Conservation (phyloP, 2,113 vertebrate genomes). For the Catharus fuscescens region DNA sequence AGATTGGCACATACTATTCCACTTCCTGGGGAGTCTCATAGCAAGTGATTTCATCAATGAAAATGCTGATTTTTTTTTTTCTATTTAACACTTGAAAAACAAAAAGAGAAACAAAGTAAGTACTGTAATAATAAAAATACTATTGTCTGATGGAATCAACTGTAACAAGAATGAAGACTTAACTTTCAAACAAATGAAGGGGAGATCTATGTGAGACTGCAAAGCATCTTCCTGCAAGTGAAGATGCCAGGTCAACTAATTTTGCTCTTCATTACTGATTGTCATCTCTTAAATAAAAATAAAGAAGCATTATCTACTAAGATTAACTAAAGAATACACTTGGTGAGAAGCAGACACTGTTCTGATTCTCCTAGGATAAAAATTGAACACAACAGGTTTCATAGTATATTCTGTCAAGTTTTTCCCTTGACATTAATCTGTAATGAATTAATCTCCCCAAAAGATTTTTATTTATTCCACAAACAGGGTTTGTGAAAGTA, state of each 20-base stretch:
- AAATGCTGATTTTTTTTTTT: background rate
- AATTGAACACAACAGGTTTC: background rate
- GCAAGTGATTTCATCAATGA: background rate
- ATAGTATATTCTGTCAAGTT: background rate
- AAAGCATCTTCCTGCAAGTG: background rate
- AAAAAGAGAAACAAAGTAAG: background rate
- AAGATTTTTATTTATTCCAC: background rate
- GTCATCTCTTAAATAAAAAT: background rate
- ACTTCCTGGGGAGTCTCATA: background rate
- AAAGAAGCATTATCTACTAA: background rate
- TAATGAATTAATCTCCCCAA: background rate
- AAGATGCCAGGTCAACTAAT: background rate
- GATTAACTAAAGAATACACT: background rate
- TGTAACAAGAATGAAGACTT: background rate
- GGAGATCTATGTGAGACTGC: background rate
- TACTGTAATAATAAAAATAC: background rate
- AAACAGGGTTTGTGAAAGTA: rapidly evolving
- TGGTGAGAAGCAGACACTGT: background rate
- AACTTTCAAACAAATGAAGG: background rate
- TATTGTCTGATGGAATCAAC: background rate
- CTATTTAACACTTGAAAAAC: background rate
- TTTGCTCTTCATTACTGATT: background rate
- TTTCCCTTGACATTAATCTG: background rate
- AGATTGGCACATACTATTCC: background rate
- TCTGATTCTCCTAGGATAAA: background rate